Conservation (phyloP, 2,113 vertebrate genomes). For the Chiloscyllium plagiosum region DNA sequence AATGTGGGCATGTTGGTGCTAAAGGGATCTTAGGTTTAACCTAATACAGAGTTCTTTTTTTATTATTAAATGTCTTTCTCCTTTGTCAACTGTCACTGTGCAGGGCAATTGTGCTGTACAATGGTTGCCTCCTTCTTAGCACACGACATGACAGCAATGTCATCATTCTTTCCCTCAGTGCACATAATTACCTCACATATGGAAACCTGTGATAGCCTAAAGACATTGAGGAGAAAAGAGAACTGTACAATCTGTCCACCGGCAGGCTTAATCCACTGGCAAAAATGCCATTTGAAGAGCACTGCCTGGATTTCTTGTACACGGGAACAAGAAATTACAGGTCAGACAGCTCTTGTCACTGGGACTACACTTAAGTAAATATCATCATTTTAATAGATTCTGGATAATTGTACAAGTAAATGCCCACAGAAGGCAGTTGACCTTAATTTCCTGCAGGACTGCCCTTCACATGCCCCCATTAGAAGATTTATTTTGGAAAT, state of each 20-base stretch:
- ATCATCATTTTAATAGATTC: constrained; percentile 61
- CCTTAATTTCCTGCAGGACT: constrained; percentile 57
- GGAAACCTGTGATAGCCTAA: constrained; percentile 74
- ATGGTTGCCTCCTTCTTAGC: constrained; percentile 66
- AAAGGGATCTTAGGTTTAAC: constrained; percentile 41
- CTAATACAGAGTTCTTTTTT: constrained; percentile 53
- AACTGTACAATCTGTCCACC: constrained; percentile 73
- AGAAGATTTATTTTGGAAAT: constrained; percentile 58
- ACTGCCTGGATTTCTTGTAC: constrained; percentile 55
- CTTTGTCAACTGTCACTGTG: constrained; percentile 62
- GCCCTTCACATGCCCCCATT: constrained; percentile 48
- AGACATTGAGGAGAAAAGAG: constrained; percentile 68
- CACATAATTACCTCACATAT: constrained; percentile 80
- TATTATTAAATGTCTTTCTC: constrained; percentile 55
- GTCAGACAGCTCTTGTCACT: constrained; percentile 62
- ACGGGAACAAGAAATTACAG: constrained; percentile 60
- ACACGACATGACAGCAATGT: constrained; percentile 70
- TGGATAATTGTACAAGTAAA: constrained; percentile 64
- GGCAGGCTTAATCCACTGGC: constrained; percentile 70
- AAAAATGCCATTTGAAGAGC: constrained; percentile 69
- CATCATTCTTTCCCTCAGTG: constrained; percentile 73
- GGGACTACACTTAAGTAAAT: constrained; percentile 66
- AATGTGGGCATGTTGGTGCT: not conserved
- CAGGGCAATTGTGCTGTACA: constrained; percentile 65
- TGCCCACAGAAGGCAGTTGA: constrained; percentile 57